Conservation (phyloP, 2,797 vertebrate genomes). For the Eulemur mongoz region DNA sequence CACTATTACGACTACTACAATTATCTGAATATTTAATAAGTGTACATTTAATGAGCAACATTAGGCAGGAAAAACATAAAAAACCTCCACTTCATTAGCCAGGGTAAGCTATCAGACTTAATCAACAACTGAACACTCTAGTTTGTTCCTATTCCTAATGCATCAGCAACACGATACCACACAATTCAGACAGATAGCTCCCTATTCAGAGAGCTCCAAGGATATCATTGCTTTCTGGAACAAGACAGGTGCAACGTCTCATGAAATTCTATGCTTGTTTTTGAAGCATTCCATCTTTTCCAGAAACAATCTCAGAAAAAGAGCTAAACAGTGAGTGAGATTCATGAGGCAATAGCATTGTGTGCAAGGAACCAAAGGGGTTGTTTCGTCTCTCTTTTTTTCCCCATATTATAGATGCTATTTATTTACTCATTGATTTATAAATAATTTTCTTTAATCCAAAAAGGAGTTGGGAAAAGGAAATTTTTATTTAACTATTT, state of each 20-base stretch:
- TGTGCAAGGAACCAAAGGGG: neutral
- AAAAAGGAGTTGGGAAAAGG: neutral
- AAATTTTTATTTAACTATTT: neutral
- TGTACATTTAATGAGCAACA: conserved; percentile 33
- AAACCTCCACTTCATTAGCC: conserved; percentile 59
- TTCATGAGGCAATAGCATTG: neutral
- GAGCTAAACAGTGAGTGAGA: neutral
- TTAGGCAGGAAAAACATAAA: conserved; percentile 38
- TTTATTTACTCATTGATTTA: neutral
- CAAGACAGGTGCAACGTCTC: neutral
- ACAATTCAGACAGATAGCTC: neutral
- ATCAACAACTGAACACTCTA: conserved; percentile 37
- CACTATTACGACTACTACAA: conserved; percentile 52
- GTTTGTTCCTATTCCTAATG: neutral
- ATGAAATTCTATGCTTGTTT: neutral
- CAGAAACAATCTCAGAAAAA: neutral
- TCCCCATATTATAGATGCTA: too few species aligned
- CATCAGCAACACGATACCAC: neutral
- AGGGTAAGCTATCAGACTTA: conserved; percentile 52
- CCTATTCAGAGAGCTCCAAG: neutral
- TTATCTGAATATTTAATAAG: conserved; percentile 68
- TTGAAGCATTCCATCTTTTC: neutral
- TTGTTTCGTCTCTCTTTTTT: neutral
- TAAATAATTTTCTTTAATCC: neutral
- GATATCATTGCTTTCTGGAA: neutral